Evolutionary conservation across 2,113 vertebrate genomes (phyloP).

Genomic region (Australoheros scitulus): DNA sequence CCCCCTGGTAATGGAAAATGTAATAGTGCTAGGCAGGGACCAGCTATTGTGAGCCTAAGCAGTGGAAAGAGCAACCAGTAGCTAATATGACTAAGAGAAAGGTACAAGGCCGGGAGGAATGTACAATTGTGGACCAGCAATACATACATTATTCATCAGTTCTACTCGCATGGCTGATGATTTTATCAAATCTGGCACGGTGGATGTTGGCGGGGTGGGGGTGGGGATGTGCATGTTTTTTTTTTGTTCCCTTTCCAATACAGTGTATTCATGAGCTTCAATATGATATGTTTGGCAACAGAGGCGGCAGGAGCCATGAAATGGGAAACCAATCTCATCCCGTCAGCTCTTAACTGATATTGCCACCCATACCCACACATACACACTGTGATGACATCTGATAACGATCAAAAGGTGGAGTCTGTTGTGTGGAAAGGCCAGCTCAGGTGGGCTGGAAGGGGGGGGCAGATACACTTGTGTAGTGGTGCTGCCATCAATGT

Average conservation of each 20-base stretch:
- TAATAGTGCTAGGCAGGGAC: slow-evolving; percentile 54
- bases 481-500: neutral
- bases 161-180: slow-evolving; percentile 62
- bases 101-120: slow-evolving; percentile 48
- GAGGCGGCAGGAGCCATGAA: slow-evolving; percentile 39
- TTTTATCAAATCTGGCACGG: slow-evolving; percentile 74
- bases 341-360: slow-evolving; percentile 35
- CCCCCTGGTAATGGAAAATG: slow-evolving; percentile 58
- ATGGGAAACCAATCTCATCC: slow-evolving; percentile 51
- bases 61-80: slow-evolving; percentile 28
- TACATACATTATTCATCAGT: slow-evolving; percentile 73
- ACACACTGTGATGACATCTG: slow-evolving; percentile 31
- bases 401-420: slow-evolving; percentile 53
- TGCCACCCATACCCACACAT: slow-evolving; percentile 2
- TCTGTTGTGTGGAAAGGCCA: slow-evolving; percentile 39
- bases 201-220: slow-evolving; percentile 32
- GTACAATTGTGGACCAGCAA: slow-evolving; percentile 53
- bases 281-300: slow-evolving; percentile 39
- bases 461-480: neutral
- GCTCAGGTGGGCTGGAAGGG: slow-evolving; percentile 41
- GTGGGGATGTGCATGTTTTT: slow-evolving; percentile 1
- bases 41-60: slow-evolving; percentile 53
- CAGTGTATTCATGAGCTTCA: slow-evolving; percentile 56
- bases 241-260: slow-evolving; percentile 41
- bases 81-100: slow-evolving; percentile 46